phyloP scores from a whole-genome alignment of 2,888 invertebrate genomes.

The Leptopilina myrica region DNA sequence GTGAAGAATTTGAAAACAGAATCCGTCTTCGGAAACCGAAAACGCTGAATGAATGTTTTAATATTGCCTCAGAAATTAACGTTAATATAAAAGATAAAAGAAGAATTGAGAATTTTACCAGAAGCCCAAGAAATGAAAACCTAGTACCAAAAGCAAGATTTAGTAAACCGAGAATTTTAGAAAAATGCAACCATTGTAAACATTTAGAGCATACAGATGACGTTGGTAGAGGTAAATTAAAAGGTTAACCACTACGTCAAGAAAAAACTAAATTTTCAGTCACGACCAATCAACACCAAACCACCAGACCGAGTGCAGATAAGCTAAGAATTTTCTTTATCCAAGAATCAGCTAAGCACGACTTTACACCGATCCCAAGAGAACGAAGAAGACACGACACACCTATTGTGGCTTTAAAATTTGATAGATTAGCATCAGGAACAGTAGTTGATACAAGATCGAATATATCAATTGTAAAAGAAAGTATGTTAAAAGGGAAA shows the following conservation, averaged over 20 bases:
- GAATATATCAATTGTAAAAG: no score
- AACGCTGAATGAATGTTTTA: conserved; percentile 3
- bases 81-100: not conserved
- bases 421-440: no score
- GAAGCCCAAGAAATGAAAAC: not conserved
- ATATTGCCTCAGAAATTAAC: no score
- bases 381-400: no score
- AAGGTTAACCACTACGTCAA: not conserved
- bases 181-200: not conserved
- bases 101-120: not conserved
- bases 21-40: not conserved
- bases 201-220: not conserved
- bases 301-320: conserved; percentile 1
- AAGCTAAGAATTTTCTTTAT: not conserved
- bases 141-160: not conserved
- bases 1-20: not conserved
- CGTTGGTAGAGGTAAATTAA: not conserved
- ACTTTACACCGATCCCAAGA: not conserved
- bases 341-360: not conserved
- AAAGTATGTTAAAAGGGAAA: no score
- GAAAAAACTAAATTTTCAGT: not conserved
- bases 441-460: no score
- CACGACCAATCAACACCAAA: not conserved
- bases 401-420: no score
- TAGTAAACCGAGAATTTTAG: not conserved